Evolutionary conservation across 1,140 invertebrate genomes (phyloP).

Genomic region (Neocloeon triangulifer): DNA sequence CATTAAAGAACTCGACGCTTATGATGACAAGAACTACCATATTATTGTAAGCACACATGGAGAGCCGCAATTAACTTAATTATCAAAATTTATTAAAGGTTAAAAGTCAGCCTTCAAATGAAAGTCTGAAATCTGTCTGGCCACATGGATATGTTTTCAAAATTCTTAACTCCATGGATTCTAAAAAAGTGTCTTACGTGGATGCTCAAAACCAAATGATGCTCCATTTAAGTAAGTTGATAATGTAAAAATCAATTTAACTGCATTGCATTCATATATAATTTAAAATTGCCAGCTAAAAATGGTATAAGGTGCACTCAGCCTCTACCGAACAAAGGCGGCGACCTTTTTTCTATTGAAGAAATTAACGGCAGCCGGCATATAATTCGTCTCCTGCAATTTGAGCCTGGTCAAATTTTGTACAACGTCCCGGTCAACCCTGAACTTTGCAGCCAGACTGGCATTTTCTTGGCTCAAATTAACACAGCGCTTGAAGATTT

Average conservation of each 20-base stretch:
- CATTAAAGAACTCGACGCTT: slow-evolving; percentile 44
- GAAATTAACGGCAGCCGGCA: slow-evolving; percentile 17
- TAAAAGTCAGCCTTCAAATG: slow-evolving; percentile 9
- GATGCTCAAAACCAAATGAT: slow-evolving; percentile 48
- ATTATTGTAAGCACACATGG: slow-evolving; percentile 17
- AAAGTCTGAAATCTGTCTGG: slow-evolving; percentile 11
- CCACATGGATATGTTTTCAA: slow-evolving; percentile 52
- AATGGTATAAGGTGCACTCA: slow-evolving; percentile 34
- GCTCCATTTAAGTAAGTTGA: slow-evolving; percentile 31
- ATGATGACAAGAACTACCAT: slow-evolving; percentile 61
- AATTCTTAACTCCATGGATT: slow-evolving; percentile 57
- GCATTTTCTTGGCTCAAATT: slow-evolving; percentile 39
- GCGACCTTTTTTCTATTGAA: slow-evolving; percentile 33
- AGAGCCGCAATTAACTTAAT: slow-evolving; percentile 1
- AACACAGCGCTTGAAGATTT: slow-evolving; percentile 44
- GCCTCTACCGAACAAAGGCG: slow-evolving; percentile 38
- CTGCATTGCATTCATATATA: slow-evolving; percentile 3
- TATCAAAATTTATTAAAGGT: slow-evolving; percentile 2
- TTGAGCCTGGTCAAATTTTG: slow-evolving; percentile 42
- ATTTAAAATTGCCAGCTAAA: slow-evolving; percentile 18
- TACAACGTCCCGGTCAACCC: slow-evolving; percentile 26
- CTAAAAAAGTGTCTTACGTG: slow-evolving; percentile 33
- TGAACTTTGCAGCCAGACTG: slow-evolving; percentile 40
- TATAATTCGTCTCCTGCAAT: slow-evolving; percentile 47
- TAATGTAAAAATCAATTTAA: slow-evolving; percentile 4